phyloP scores from a whole-genome alignment of 2,797 vertebrate species.

The Gymnoscopelus braueri region DNA sequence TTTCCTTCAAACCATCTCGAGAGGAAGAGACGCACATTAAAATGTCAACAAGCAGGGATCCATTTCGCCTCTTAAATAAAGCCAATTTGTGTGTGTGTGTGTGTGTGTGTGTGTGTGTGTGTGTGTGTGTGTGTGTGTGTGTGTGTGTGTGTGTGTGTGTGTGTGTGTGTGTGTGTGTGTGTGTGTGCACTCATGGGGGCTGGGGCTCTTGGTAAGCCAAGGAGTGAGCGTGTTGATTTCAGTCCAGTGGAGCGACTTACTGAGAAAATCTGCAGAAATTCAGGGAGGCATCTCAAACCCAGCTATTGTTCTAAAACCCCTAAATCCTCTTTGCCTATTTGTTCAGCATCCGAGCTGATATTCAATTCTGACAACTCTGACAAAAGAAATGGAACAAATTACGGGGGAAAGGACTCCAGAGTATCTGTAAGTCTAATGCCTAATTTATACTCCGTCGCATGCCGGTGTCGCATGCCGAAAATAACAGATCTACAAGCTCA shows the following conservation, averaged over 20 bases:
- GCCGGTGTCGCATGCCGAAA: no score
- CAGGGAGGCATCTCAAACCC: conserved; percentile 7
- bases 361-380: conserved; percentile 5
- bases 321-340: conserved; percentile 5
- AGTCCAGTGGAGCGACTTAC: conserved; percentile 27
- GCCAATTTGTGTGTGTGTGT: conserved; percentile 15
- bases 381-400: background rate
- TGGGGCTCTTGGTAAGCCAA: conserved; percentile 3
- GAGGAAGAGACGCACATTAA: conserved; percentile 51
- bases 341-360: conserved; percentile 4
- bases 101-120: no score
- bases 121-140: no score
- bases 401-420: background rate
- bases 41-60: conserved; percentile 54
- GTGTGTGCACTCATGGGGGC: no score
- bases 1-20: conserved; percentile 59
- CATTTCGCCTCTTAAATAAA: conserved; percentile 43
- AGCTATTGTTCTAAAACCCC: background rate
- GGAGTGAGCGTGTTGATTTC: conserved; percentile 31
- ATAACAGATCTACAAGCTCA: no score
- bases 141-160: no score
- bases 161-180: no score
- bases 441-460: no score
- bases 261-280: conserved; percentile 34
- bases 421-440: no score